Conservation (phyloP, 2,797 vertebrate genomes). For the Melanotaenia trifasciata region DNA sequence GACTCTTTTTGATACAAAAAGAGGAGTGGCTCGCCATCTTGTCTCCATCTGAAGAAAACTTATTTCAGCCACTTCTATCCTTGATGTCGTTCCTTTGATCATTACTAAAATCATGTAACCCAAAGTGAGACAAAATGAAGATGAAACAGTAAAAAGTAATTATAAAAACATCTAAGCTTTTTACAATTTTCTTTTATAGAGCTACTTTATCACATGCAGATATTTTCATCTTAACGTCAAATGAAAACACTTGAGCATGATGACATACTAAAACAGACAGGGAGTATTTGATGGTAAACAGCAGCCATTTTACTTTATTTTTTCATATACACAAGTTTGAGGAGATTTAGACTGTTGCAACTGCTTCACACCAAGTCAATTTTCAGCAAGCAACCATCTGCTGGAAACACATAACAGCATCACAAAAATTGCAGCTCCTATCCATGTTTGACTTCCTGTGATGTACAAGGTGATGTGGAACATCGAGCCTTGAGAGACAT, state of each 20-base stretch:
- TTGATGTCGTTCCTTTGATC: neutral
- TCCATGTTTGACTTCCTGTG: constrained; percentile 38
- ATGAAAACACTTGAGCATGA: neutral
- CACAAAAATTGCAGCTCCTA: constrained; percentile 71
- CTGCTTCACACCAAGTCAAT: constrained; percentile 25
- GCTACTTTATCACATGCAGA: neutral
- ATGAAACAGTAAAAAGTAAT: neutral
- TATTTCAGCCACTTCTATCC: no score
- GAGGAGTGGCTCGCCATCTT: no score
- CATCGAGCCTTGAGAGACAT: constrained; percentile 71
- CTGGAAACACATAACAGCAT: constrained; percentile 48
- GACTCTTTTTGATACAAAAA: neutral
- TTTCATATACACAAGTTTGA: constrained; percentile 56
- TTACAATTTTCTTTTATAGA: neutral
- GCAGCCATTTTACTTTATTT: constrained; percentile 73
- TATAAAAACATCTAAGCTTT: neutral
- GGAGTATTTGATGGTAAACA: constrained; percentile 54
- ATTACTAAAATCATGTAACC: neutral
- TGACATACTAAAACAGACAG: neutral
- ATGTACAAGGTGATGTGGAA: constrained; percentile 79
- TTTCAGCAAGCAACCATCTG: constrained; percentile 21
- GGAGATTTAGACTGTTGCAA: constrained; percentile 43
- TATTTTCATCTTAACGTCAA: neutral
- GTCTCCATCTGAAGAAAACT: no score
- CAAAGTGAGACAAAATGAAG: neutral